Evolutionary conservation across 2,888 invertebrate species (phyloP), one percentile per base, ranked within the genome.

Genomic region (Prosopocoilus inquinatus): DNA sequence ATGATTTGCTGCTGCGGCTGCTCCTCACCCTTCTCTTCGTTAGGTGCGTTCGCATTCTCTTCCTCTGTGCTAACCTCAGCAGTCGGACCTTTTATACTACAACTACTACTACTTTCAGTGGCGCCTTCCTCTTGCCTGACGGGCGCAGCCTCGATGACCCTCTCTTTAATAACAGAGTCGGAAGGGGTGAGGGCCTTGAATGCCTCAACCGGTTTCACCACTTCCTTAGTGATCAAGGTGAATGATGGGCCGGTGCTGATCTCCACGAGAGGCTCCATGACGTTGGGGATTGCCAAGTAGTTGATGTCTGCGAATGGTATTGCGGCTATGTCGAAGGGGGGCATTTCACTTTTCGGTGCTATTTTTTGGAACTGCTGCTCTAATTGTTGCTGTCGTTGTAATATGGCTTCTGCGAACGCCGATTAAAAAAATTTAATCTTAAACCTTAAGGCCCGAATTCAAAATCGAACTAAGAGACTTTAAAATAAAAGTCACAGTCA

Each of bases 221-320:
- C 20, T 28, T 28, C 20, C 1, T 43, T 43, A 2, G 28, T 5
- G 9, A 9, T 46, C 8, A 33, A 11, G 11, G 13, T 28, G 16
- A 33, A 9, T 3, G 28, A 9, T 1, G 50, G 32, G 50, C 53
- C 58, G 9, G 62, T 60, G n/a, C 55, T 61, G 38, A 66, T 64
- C 56, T 66, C 66, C n/a, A 66, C 61, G 9, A 66, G 51, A 5
- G 66, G 66, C 46, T 66, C 66, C 3, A 66, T 60, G 3, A 61
- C 36, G 9, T 13, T 34, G 9, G 62, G 58, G 54, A 60, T 58
- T 0, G 81, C 81, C 15, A 82, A 72, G 71, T 81, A 81, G 1
- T 80, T 79, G 71, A 81, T 81, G 65, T 81, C 81, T 63, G 81
- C 81, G 72, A 80, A 81, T 0, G 81, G 81, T 7, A 81, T 74